These are phyloP conservation scores for Equus quagga DNA, from an alignment of 2,113 vertebrate species.

Conservation along the genomic window DNA sequence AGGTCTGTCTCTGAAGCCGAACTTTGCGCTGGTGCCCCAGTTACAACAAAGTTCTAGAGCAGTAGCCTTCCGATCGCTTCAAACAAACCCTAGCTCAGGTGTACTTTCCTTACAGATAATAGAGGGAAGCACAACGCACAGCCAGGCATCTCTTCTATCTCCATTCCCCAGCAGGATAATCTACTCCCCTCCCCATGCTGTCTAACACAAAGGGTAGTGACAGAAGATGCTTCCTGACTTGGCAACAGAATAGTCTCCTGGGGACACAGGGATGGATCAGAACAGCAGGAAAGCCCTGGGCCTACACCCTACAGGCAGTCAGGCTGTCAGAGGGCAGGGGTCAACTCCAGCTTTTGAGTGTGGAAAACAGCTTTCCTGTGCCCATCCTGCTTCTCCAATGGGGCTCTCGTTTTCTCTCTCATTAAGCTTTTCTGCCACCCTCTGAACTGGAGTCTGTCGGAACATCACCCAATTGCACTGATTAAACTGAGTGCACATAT, in stretches of 20 bases:
- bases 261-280: background rate
- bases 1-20: background rate
- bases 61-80: background rate
- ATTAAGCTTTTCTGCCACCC: background rate
- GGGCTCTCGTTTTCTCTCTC: background rate
- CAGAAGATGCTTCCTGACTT: background rate
- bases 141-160: background rate
- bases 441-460: background rate
- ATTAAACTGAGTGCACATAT: background rate
- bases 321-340: background rate
- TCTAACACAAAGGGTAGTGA: background rate
- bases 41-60: constrained; percentile 31
- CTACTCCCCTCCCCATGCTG: background rate
- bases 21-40: background rate
- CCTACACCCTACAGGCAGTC: background rate
- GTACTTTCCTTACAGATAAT: background rate
- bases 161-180: background rate
- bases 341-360: background rate
- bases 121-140: background rate
- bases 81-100: background rate
- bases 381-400: background rate
- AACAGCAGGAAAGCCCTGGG: background rate
- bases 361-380: background rate
- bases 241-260: background rate
- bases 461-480: background rate